phyloP scores from a whole-genome alignment of 2,797 vertebrate species.

The Oophaga sylvatica region DNA sequence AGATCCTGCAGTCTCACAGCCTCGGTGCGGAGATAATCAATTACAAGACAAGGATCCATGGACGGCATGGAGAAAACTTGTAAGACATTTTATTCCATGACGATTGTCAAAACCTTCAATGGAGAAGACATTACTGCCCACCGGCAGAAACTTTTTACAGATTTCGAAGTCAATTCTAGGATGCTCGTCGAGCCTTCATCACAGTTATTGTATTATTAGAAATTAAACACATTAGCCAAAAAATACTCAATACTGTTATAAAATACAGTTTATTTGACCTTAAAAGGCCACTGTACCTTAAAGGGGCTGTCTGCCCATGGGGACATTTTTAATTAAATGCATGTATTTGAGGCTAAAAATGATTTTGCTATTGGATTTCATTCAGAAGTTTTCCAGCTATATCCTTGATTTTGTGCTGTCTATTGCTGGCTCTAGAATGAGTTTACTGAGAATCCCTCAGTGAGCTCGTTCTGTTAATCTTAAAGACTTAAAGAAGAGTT shows the following conservation, averaged over 20 bases:
- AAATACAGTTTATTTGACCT: too few relatives aligned
- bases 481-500: too few relatives aligned
- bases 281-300: too few relatives aligned
- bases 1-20: background rate
- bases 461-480: too few relatives aligned
- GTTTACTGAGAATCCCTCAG: too few relatives aligned
- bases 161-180: background rate
- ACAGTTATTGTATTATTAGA: background rate
- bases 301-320: too few relatives aligned
- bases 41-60: background rate
- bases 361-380: too few relatives aligned
- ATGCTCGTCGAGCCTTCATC: background rate
- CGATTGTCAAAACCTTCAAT: background rate
- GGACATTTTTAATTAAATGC: too few relatives aligned
- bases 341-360: too few relatives aligned
- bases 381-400: too few relatives aligned
- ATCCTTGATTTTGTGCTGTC: too few relatives aligned
- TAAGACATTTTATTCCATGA: background rate
- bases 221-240: background rate
- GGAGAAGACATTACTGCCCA: background rate
- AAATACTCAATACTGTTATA: background rate
- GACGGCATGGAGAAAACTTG: background rate
- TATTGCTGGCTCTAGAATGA: too few relatives aligned
- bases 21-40: conserved; percentile 12
- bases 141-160: background rate